phyloP scores from a whole-genome alignment of 2,888 invertebrate species.

The Drosophila recens region DNA sequence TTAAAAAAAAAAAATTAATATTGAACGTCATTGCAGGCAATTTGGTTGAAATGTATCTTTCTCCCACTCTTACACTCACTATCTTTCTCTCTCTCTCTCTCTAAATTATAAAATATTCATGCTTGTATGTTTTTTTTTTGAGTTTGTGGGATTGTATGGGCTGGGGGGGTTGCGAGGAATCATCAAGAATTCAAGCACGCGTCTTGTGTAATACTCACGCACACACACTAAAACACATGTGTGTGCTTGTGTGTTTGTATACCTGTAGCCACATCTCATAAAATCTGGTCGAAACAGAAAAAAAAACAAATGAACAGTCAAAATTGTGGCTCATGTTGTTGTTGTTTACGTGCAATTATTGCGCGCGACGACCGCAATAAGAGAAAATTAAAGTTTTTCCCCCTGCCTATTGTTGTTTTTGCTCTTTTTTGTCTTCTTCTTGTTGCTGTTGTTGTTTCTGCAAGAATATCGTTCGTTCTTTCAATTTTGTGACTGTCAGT shows the following conservation, averaged over 20 bases:
- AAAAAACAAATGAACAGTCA: constrained; percentile 14
- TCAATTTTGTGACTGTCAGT: constrained; percentile 56
- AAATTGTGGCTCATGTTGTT: constrained; percentile 18
- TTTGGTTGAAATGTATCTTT: constrained; percentile 47
- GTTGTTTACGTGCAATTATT: constrained; percentile 75
- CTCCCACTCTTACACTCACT: neutral
- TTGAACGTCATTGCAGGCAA: constrained; percentile 65
- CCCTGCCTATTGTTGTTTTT: constrained; percentile 15
- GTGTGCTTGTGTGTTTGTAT: constrained; percentile 15
- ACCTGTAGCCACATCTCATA: constrained; percentile 44
- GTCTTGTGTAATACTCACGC: constrained; percentile 41
- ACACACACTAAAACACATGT: constrained; percentile 15
- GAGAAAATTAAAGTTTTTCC: constrained; percentile 73
- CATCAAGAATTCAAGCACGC: constrained; percentile 71
- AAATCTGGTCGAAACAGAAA: constrained; percentile 26
- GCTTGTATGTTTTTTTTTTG: constrained; percentile 14
- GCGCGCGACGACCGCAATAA: constrained; percentile 80
- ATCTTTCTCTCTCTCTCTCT: neutral
- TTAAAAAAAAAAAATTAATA: constrained; percentile 25
- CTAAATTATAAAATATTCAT: constrained; percentile 66
- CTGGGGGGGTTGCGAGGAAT: constrained; percentile 33
- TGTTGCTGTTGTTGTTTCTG: constrained; percentile 4
- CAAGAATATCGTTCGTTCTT: constrained; percentile 21
- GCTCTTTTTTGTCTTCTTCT: neutral
- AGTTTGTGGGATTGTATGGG: constrained; percentile 4